Base-by-base conservation (phyloP, 2,113 vertebrate species). In the Indicator maculatus region DNA sequence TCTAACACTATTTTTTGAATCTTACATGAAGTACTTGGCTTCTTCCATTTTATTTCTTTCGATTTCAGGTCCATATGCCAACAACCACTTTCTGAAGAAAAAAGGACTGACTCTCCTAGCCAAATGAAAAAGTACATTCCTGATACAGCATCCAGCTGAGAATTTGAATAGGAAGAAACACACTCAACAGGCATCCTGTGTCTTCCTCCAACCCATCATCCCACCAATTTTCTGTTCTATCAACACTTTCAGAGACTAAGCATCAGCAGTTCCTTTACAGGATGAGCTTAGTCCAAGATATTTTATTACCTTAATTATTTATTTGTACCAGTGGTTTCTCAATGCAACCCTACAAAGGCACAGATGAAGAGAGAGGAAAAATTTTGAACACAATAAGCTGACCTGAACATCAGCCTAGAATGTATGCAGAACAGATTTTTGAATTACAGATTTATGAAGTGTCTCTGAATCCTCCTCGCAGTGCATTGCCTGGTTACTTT, bases 11-110 rank as follows among this genome's bases (percentile, higher is more conserved):
- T 84, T 93, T 95, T 83, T 83, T 74, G 28, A 88, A 83, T 83
- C 73, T 91, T 75, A 94, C 83, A 93, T 70, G 47, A 94, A 97
- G 88, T 94, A 96, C 89, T 97, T 97, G 94, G 88, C 89, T 85
- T 83, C 60, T 88, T 95, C 77, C 36, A 89, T 91, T 93, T 97
- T 91, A 45, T 89, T 95, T 96, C 72, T 92, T 86, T 93, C 1
- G 1, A 59, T 87, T 84, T 97, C 85, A 93, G 61, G 53, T 93
- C 88, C 66, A 90, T 39, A 78, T 86, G 95, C 95, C 96, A 97
- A 95, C 80, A 96, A 95, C 90, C 76, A 83, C 93, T 96, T 88
- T 59, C 76, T 88, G 87, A 88, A 89, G 38, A 27, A 95, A 94
- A 96, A 83, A 78, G 14, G 61, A 63, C 21, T 41, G 64, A 80